These are phyloP conservation scores for Bruchidius siliquastri DNA, from an alignment of 2,888 invertebrate genomes.

Conservation along the genomic window DNA sequence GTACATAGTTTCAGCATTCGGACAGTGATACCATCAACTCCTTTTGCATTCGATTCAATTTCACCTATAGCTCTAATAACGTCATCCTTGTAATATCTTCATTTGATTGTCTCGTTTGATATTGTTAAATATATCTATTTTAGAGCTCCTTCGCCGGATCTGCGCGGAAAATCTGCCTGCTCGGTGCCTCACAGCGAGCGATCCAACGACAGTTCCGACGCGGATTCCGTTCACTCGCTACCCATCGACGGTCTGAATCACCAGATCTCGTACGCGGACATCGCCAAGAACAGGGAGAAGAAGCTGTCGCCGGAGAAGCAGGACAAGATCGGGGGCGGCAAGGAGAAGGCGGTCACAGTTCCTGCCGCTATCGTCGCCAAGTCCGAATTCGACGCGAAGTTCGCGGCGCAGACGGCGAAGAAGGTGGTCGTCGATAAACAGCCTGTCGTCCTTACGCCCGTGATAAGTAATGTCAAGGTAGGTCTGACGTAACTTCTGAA, in stretches of 20 bases:
- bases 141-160: conserved; percentile 32
- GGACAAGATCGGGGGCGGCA: conserved; percentile 10
- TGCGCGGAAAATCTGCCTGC: conserved; percentile 64
- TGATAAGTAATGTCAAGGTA: not conserved
- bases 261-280: conserved; percentile 71
- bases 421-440: conserved; percentile 8
- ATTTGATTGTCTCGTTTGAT: no score
- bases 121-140: no score
- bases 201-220: conserved; percentile 74
- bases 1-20: no score
- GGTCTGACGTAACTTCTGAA: not conserved
- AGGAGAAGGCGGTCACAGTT: not conserved
- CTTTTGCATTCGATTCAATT: no score
- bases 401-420: conserved; percentile 6
- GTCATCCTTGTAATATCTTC: no score
- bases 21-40: no score
- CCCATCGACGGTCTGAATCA: conserved; percentile 53
- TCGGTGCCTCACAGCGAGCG: conserved; percentile 80
- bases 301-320: conserved; percentile 29
- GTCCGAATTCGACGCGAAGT: conserved; percentile 10
- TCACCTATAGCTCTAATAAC: no score
- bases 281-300: conserved; percentile 57
- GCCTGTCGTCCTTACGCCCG: conserved; percentile 3
- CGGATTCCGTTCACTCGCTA: conserved; percentile 81
- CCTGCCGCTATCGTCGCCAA: conserved; percentile 1